phyloP scores from a whole-genome alignment of 2,113 vertebrate genomes.

The Brienomyrus brachyistius region DNA sequence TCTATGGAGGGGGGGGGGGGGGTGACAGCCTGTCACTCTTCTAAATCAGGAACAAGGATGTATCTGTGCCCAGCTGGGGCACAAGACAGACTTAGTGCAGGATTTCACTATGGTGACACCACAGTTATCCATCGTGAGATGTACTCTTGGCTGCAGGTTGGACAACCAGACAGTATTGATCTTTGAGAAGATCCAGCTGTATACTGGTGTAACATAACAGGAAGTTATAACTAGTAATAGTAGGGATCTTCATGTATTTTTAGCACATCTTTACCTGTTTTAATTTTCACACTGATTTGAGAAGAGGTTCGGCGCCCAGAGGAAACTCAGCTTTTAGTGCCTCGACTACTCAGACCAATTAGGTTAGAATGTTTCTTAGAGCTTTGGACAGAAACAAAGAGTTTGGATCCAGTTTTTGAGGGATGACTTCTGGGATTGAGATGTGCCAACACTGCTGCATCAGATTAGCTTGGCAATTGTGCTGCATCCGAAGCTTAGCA shows the following conservation, averaged over 20 bases:
- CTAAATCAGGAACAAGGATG: constrained; percentile 33
- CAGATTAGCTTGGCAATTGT: constrained; percentile 48
- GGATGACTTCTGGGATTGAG: neutral
- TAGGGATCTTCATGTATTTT: neutral
- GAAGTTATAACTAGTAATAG: neutral
- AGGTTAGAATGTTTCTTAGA: neutral
- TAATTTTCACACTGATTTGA: neutral
- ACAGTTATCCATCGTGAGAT: constrained; percentile 22
- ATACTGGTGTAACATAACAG: neutral
- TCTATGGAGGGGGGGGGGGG: constrained; percentile 24
- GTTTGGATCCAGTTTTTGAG: neutral
- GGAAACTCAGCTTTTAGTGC: neutral
- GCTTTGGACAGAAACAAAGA: neutral
- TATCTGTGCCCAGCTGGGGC: constrained; percentile 41
- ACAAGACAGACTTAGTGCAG: constrained; percentile 21
- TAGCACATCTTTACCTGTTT: neutral
- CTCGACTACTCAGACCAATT: neutral
- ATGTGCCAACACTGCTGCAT: constrained; percentile 28
- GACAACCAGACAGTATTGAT: neutral
- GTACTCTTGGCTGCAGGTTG: neutral
- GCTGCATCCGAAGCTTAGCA: constrained; percentile 41
- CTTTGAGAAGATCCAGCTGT: neutral
- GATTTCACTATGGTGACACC: constrained; percentile 31
- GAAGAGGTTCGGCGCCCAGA: neutral
- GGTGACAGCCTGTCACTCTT: constrained; percentile 47